These are phyloP conservation scores for Calliopsis andreniformis DNA, from an alignment of 1,140 invertebrate species.

Conservation along the genomic window DNA sequence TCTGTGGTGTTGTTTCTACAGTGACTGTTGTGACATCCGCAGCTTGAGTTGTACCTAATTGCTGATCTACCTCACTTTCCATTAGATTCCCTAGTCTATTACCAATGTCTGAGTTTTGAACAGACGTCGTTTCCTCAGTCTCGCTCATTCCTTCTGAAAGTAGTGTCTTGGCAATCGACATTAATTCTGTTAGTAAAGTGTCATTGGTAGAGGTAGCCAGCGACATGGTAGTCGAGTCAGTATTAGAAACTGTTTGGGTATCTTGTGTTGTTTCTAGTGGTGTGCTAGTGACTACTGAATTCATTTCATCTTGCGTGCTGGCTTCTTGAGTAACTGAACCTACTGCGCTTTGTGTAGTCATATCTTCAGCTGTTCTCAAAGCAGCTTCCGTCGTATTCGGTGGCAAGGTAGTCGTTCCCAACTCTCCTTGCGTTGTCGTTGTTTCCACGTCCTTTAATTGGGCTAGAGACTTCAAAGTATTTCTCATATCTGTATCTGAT, in stretches of 20 bases:
- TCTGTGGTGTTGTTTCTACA: slow-evolving; percentile 10
- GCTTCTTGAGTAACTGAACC: slow-evolving; percentile 4
- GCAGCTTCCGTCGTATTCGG: neutral
- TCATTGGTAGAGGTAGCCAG: slow-evolving; percentile 40
- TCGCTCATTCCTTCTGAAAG: slow-evolving; percentile 66
- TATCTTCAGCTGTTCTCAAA: neutral
- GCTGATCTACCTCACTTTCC: slow-evolving; percentile 19
- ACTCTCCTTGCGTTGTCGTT: neutral
- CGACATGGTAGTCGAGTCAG: slow-evolving; percentile 16
- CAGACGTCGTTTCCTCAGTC: slow-evolving; percentile 5
- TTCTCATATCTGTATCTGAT: slow-evolving; percentile 7
- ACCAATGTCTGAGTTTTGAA: neutral
- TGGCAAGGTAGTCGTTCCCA: neutral
- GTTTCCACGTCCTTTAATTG: slow-evolving; percentile 16
- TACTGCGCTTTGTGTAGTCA: slow-evolving; percentile 24
- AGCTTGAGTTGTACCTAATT: neutral
- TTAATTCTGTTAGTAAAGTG: slow-evolving; percentile 66
- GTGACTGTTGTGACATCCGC: slow-evolving; percentile 6
- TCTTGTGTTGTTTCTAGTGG: slow-evolving; percentile 41
- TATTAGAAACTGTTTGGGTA: slow-evolving; percentile 19
- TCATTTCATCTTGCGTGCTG: slow-evolving; percentile 1
- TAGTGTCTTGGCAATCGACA: slow-evolving; percentile 67
- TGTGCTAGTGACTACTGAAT: slow-evolving; percentile 2
- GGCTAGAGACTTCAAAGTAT: neutral
- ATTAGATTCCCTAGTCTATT: slow-evolving; percentile 9